A percentile compares a stretch with the other conserved stretches of the same genome.
These are phyloP conservation scores for Pemphredon lugubris DNA, from an alignment of 2,888 invertebrate species.

Conservation along the genomic window DNA sequence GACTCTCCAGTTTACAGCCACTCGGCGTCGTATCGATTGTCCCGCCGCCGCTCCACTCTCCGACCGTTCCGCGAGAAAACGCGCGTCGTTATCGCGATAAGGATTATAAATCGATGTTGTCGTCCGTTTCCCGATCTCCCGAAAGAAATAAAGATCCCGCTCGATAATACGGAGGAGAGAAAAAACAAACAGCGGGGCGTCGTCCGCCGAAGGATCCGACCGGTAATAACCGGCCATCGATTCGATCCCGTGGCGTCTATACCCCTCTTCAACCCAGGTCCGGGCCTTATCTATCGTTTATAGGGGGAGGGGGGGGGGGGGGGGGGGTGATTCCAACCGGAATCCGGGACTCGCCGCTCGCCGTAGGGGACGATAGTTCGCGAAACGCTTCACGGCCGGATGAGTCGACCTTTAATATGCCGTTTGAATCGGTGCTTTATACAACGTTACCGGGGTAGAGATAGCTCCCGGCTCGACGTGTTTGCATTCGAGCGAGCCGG, in stretches of 20 bases:
- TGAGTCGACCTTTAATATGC: conserved; percentile 77
- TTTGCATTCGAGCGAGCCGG: conserved; percentile 74
- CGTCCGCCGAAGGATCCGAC: conserved; percentile 19
- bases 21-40: no score
- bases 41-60: no score
- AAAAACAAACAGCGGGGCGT: conserved; percentile 29
- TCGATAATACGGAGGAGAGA: conserved; percentile 23
- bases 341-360: conserved; percentile 50
- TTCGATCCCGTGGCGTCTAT: conserved; percentile 28
- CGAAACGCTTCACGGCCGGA: conserved; percentile 67
- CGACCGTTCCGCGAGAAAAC: neutral
- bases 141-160: conserved; percentile 6
- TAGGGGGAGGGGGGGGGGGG: conserved; percentile 58
- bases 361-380: conserved; percentile 70
- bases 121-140: conserved; percentile 1
- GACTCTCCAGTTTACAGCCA: no score
- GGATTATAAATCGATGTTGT: neutral
- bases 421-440: conserved; percentile 77
- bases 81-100: neutral
- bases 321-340: conserved; percentile 64
- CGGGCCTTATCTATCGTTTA: conserved; percentile 66
- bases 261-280: conserved; percentile 28
- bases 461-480: conserved; percentile 75
- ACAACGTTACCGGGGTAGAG: conserved; percentile 71
- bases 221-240: conserved; percentile 48